Conservation (phyloP, 2,797 vertebrate genomes). For the Pitangus sulphuratus region DNA sequence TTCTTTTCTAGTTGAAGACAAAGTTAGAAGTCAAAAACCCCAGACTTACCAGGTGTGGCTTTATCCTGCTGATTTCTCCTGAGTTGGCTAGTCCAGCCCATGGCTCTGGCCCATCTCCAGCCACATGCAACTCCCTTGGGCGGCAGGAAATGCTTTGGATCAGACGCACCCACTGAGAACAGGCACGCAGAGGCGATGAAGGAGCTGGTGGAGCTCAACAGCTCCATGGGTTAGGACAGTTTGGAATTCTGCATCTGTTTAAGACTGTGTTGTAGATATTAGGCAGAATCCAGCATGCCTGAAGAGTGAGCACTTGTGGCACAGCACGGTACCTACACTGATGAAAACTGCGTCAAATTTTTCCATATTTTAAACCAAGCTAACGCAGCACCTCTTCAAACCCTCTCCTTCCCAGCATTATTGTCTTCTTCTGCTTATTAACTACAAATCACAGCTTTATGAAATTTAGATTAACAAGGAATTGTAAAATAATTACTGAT, state of each 20-base stretch:
- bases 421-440: background rate
- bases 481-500: background rate
- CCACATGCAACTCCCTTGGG: background rate
- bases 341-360: background rate
- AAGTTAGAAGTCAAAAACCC: background rate
- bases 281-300: background rate
- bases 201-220: background rate
- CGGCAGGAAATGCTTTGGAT: background rate
- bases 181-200: rapidly evolving
- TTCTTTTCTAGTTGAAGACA: background rate
- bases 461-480: background rate
- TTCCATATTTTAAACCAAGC: background rate
- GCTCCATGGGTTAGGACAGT: rapidly evolving
- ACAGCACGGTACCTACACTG: background rate
- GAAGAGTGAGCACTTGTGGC: background rate
- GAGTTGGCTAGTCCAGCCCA: background rate
- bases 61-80: background rate
- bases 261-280: background rate
- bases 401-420: background rate
- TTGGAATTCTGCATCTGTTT: background rate
- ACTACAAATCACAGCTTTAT: background rate
- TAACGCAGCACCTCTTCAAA: background rate
- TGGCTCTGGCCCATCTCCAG: background rate
- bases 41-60: background rate
- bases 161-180: rapidly evolving